Conservation (phyloP, 1,140 invertebrate species). For the Magallana ariakensis region DNA sequence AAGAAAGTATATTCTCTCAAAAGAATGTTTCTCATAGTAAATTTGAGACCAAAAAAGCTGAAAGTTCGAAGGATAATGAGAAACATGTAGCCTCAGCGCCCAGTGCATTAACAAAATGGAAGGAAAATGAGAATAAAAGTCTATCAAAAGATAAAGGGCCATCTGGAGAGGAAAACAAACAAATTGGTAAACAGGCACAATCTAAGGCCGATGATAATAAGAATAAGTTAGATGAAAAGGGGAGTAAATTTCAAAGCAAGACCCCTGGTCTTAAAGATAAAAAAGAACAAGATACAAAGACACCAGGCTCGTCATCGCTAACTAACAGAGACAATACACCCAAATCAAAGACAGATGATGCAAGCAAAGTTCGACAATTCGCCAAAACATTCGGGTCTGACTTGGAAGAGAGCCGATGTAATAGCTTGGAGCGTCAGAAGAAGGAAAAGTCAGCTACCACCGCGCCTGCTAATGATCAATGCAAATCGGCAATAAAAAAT, state of each 20-base stretch:
- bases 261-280: background rate
- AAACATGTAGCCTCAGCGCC: slow-evolving; percentile 20
- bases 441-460: slow-evolving; percentile 41
- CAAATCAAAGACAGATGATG: slow-evolving; percentile 56
- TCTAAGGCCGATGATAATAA: slow-evolving; percentile 37
- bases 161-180: slow-evolving; percentile 34
- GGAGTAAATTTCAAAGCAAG: background rate
- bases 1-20: slow-evolving; percentile 2
- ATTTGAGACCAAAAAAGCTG: background rate
- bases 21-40: slow-evolving; percentile 29
- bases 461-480: slow-evolving; percentile 39
- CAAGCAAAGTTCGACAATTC: slow-evolving; percentile 60
- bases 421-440: slow-evolving; percentile 54
- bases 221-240: background rate
- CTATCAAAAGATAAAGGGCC: slow-evolving; percentile 39
- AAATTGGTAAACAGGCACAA: slow-evolving; percentile 39
- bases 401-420: slow-evolving; percentile 46
- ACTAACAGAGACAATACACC: slow-evolving; percentile 23
- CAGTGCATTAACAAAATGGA: slow-evolving; percentile 43
- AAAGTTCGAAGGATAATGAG: slow-evolving; percentile 22
- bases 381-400: slow-evolving; percentile 53
- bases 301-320: background rate
- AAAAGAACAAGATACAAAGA: slow-evolving; percentile 25
- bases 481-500: slow-evolving; percentile 45
- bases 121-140: slow-evolving; percentile 33